Base-by-base conservation (phyloP, 2,888 invertebrate species). In the Drosophila emarginata region DNA sequence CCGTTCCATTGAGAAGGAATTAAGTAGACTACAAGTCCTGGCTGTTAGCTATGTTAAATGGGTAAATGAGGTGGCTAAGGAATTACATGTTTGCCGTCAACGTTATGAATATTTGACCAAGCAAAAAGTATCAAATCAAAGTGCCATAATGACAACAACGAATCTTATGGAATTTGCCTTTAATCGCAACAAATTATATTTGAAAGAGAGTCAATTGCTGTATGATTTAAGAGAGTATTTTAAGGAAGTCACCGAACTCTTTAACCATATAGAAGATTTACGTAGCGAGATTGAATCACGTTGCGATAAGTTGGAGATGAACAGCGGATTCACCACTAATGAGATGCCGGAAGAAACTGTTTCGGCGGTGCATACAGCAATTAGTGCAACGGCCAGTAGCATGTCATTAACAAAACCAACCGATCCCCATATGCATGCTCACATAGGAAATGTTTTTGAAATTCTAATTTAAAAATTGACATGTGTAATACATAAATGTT, bases 31-130 rank as follows among this genome's bases (percentile, higher is more conserved):
- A 32, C n/a, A 3, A 9, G 7, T 12, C 0, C 1, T 11, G 0
- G 14, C 64, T 0, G 5, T 14, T 0, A 11, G 53, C 4, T 56
- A 54, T 1, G 3, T 56, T 2, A 37, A 58, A 9, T 80, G 78
- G 79, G 52, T 40, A 7, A 4, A 54, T 1, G 2, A 18, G n/a
- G 58, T 70, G 2, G 21, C 28, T 26, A 7, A 57, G 6, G 77
- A 80, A 11, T 2, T 71, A 45, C 21, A 54, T 9, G 40, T 63
- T 0, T 80, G 80, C 57, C 60, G 57, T 58, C 9, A 72, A 4
- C 71, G 75, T n/a, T 75, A 66, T 5, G 14, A 26, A 1, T 14
- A 21, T 0, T 21, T 79, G 12, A 0, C 70, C 1, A 2, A 53
- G 0, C 28, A 5, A 4, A 84, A 76, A 32, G 18, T 70, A 1